phyloP scores from a whole-genome alignment of 2,888 invertebrate genomes.

The Polydrusus pterygomalis region DNA sequence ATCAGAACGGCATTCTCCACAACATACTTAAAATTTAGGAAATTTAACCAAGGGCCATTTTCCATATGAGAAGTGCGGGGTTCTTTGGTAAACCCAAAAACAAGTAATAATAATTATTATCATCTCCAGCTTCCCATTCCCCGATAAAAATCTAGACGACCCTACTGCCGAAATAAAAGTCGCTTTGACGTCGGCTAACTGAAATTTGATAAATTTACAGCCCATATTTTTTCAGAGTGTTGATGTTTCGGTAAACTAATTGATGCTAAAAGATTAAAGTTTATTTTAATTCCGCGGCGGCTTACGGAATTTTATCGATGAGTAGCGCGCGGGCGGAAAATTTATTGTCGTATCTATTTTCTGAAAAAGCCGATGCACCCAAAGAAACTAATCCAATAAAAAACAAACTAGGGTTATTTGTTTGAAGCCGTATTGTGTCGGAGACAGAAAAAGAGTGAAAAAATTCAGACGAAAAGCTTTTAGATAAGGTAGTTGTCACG shows the following conservation, averaged over 20 bases:
- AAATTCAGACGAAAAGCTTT: slow-evolving; percentile 63
- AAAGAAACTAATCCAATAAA: slow-evolving; percentile 52
- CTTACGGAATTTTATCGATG: slow-evolving; percentile 18
- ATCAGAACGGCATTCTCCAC: no score
- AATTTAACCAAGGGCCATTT: no score
- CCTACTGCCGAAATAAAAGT: no score
- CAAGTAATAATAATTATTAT: no score
- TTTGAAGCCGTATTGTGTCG: slow-evolving; percentile 49
- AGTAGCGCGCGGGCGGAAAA: slow-evolving; percentile 27
- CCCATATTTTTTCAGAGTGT: slow-evolving; percentile 15
- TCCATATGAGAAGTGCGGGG: no score
- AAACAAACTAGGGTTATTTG: slow-evolving; percentile 50
- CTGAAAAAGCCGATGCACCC: slow-evolving; percentile 43
- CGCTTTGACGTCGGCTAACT: not conserved
- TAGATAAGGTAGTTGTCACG: slow-evolving; percentile 68
- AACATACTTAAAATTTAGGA: no score
- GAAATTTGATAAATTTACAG: not conserved
- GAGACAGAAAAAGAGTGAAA: slow-evolving; percentile 30
- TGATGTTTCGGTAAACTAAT: slow-evolving; percentile 25
- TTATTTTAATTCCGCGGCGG: slow-evolving; percentile 36
- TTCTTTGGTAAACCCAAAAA: no score
- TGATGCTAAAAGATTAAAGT: slow-evolving; percentile 38
- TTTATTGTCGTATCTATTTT: slow-evolving; percentile 45
- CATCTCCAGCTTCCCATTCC: no score
- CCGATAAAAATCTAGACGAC: no score